Conservation (phyloP, 2,888 invertebrate genomes). For the Leucophenga maculata region DNA sequence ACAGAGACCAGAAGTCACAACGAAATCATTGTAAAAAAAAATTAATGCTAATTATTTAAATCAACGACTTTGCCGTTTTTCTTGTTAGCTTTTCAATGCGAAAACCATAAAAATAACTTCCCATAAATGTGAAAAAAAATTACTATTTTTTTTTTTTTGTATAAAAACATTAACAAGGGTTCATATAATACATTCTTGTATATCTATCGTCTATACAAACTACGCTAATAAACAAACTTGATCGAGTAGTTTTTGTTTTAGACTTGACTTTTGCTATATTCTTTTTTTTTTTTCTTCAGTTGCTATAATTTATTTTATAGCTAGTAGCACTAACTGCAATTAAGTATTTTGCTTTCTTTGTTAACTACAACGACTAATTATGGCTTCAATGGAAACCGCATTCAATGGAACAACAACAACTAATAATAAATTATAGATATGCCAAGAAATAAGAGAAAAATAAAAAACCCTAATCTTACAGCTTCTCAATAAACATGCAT, state of each 20-base stretch:
- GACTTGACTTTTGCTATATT: not conserved
- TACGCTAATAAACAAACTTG: not conserved
- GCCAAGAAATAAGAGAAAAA: no score
- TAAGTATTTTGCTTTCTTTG: no score
- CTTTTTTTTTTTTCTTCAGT: not conserved
- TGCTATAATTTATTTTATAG: not conserved
- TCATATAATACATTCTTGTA: not conserved
- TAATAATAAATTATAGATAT: no score
- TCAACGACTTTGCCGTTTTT: not conserved
- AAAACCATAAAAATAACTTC: constrained; percentile 11
- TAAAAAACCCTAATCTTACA: no score
- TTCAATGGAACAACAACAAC: no score
- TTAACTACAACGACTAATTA: no score
- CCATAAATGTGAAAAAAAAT: not conserved
- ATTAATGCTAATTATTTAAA: constrained; percentile 7
- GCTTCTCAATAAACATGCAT: no score
- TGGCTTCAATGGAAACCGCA: no score
- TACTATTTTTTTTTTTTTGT: no score
- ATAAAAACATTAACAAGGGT: no score
- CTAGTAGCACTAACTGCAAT: no score
- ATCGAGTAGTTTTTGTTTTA: not conserved
- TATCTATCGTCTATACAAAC: not conserved
- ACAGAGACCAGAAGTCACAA: not conserved
- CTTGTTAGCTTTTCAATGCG: constrained; percentile 14
- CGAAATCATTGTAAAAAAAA: constrained; percentile 6